These are phyloP conservation scores for Lerema accius DNA, from an alignment of 1,140 invertebrate species.

Conservation along the genomic window DNA sequence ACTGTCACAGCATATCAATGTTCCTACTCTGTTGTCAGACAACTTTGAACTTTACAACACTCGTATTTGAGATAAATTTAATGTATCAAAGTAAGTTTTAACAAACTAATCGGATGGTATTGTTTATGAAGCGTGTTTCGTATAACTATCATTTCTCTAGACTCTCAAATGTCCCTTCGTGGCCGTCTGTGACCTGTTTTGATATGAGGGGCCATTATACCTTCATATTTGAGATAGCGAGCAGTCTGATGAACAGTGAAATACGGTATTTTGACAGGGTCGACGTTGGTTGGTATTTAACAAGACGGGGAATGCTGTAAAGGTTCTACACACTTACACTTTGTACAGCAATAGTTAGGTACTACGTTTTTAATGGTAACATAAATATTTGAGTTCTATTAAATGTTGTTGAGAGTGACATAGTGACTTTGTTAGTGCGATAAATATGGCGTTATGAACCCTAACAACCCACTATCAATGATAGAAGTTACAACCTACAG, in stretches of 20 bases:
- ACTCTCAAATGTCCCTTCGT: constrained; percentile 25
- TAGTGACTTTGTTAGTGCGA: no score
- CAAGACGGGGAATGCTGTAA: constrained; percentile 12
- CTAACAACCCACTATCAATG: no score
- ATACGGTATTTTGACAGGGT: constrained; percentile 26
- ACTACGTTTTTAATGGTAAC: no score
- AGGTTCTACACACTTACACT: background rate
- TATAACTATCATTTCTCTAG: constrained; percentile 32
- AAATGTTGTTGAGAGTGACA: no score
- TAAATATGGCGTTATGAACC: no score
- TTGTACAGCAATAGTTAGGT: no score
- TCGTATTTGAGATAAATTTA: constrained; percentile 11
- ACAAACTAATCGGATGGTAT: constrained; percentile 32
- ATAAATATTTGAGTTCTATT: no score
- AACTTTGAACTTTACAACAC: constrained; percentile 11
- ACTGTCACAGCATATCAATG: constrained; percentile 62
- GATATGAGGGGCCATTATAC: constrained; percentile 30
- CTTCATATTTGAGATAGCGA: constrained; percentile 30
- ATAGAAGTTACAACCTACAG: no score
- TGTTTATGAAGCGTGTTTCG: constrained; percentile 30
- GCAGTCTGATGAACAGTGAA: constrained; percentile 21
- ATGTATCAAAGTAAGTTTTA: constrained; percentile 19
- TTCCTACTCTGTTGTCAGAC: background rate
- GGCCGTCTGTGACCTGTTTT: constrained; percentile 31
- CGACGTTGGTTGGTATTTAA: constrained; percentile 20